These are phyloP conservation scores for Protobothrops mucrosquamatus DNA, from an alignment of 2,113 vertebrate genomes.

Conservation along the genomic window DNA sequence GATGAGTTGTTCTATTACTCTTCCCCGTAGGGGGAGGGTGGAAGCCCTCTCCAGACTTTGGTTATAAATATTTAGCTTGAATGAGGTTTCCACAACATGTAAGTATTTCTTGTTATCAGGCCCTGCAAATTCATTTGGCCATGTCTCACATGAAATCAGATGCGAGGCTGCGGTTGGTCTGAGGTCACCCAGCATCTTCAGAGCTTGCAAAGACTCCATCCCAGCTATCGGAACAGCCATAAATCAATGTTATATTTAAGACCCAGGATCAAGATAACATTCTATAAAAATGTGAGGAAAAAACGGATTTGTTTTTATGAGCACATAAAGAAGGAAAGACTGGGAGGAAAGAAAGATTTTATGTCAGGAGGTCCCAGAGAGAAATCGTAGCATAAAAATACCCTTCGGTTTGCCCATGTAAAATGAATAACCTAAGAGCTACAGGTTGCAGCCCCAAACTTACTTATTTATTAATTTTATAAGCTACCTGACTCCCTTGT, in stretches of 20 bases:
- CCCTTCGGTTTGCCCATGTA: background rate
- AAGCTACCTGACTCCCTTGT: background rate
- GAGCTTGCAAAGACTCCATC: background rate
- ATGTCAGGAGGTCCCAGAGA: background rate
- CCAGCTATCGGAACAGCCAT: background rate
- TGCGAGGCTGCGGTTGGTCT: background rate
- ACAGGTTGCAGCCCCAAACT: background rate
- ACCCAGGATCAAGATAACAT: background rate
- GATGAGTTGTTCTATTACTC: background rate
- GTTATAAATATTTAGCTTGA: background rate
- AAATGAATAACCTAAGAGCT: background rate
- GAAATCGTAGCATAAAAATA: background rate
- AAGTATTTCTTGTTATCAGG: background rate
- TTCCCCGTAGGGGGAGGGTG: background rate
- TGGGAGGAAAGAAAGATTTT: background rate
- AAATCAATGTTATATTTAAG: background rate
- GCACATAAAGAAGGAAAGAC: background rate
- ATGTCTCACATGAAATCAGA: background rate
- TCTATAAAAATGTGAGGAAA: background rate
- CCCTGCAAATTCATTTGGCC: background rate
- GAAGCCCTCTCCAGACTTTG: background rate
- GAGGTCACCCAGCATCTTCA: background rate
- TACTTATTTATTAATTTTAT: background rate
- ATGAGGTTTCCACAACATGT: background rate
- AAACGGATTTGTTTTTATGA: background rate